These are phyloP conservation scores for Stenotaenia linearis DNA, from an alignment of 2,888 invertebrate species.

Conservation along the genomic window DNA sequence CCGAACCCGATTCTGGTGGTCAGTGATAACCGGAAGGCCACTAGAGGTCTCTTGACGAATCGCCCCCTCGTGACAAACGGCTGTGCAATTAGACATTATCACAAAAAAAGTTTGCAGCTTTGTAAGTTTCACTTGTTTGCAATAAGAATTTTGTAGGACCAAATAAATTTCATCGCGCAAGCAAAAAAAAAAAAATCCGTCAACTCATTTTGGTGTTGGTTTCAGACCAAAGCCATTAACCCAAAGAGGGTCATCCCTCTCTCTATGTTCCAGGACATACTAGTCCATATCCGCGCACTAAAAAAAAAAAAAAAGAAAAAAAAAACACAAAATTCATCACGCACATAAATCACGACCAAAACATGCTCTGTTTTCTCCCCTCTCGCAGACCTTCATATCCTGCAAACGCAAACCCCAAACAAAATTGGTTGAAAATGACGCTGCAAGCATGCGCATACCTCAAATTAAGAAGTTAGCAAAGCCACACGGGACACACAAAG, in stretches of 20 bases:
- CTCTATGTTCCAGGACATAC: not conserved
- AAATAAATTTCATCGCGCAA: not conserved
- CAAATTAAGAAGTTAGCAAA: conserved; percentile 20
- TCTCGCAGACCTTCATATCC: not conserved
- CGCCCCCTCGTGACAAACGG: conserved; percentile 4
- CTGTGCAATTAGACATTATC: not conserved
- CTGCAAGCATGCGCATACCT: conserved; percentile 14
- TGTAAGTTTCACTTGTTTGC: not conserved
- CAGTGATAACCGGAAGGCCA: not conserved
- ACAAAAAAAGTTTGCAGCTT: not conserved
- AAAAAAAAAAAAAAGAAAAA: not conserved
- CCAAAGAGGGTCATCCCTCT: conserved; percentile 15
- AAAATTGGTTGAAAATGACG: not conserved
- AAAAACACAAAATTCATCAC: conserved; percentile 5
- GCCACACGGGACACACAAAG: conserved; percentile 17
- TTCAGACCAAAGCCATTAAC: conserved; percentile 16
- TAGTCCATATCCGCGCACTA: not conserved
- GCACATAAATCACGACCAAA: conserved; percentile 23
- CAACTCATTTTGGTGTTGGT: conserved; percentile 19
- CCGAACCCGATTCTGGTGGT: conserved; percentile 2
- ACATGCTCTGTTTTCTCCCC: not conserved
- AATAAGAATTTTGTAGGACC: not conserved
- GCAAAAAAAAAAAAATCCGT: too few relatives aligned
- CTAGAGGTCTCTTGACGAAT: conserved; percentile 1
- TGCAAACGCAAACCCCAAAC: not conserved